Conservation (phyloP, 2,888 invertebrate genomes). For the Ctena decussata region DNA sequence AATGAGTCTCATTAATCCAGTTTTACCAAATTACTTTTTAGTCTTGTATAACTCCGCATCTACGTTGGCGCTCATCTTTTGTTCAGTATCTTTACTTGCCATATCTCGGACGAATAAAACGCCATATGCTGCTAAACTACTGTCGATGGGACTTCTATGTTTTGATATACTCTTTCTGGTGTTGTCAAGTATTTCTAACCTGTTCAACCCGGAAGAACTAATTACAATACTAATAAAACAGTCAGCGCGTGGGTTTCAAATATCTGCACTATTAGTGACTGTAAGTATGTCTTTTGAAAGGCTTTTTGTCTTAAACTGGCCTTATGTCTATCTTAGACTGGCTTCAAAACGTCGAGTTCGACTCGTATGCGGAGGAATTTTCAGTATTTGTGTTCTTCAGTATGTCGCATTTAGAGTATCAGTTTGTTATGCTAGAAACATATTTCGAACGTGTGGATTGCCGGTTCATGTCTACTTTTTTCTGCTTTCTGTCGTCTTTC, state of each 20-base stretch:
- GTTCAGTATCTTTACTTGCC: not conserved
- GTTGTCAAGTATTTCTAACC: not conserved
- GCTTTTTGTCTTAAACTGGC: no score
- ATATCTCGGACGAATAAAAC: not conserved
- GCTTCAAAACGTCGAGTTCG: not conserved
- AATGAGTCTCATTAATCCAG: no score
- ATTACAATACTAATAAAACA: not conserved
- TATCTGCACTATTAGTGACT: not conserved
- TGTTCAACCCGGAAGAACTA: not conserved
- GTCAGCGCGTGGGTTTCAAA: not conserved
- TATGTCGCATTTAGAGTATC: not conserved
- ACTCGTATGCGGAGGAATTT: not conserved
- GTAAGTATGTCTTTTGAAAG: not conserved
- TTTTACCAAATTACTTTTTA: no score
- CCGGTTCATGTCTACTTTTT: not conserved
- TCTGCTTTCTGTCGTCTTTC: not conserved
- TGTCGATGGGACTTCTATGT: not conserved
- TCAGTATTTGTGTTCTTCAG: not conserved
- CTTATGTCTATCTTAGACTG: not conserved
- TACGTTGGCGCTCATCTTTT: not conserved
- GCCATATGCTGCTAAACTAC: not conserved
- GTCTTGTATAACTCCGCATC: no score
- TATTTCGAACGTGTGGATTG: not conserved
- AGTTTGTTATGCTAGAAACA: not conserved
- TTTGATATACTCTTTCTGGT: not conserved